phyloP scores from a whole-genome alignment of 2,797 vertebrate genomes.

The Selene dorsalis region DNA sequence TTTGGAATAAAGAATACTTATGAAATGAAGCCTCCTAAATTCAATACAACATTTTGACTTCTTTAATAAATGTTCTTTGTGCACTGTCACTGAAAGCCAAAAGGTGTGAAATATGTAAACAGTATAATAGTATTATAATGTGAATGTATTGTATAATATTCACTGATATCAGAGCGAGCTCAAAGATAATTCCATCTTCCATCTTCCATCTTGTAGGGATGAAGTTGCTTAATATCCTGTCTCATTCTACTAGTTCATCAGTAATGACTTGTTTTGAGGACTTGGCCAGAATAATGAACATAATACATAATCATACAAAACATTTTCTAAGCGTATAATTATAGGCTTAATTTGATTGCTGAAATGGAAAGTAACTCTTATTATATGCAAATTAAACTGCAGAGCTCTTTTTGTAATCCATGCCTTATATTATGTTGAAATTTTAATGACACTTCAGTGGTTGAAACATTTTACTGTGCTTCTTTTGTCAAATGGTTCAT shows the following conservation, averaged over 20 bases:
- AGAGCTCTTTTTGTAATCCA: constrained; percentile 8
- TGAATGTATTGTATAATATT: constrained; percentile 1
- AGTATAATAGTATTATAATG: not conserved
- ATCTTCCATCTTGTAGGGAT: constrained; percentile 3
- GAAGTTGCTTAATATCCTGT: constrained; percentile 21
- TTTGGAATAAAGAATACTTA: constrained; percentile 3
- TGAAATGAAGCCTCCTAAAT: constrained; percentile 8
- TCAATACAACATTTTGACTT: not conserved
- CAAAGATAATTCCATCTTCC: too few species aligned
- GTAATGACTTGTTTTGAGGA: constrained; percentile 21
- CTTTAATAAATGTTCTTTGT: constrained; percentile 9
- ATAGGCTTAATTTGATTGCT: constrained; percentile 24
- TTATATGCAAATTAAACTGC: constrained; percentile 28
- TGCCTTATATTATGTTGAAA: constrained; percentile 17
- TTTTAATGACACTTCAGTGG: constrained; percentile 33
- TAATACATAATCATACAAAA: constrained; percentile 28
- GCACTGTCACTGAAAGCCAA: not conserved
- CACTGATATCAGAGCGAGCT: not conserved
- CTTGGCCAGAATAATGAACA: constrained; percentile 33
- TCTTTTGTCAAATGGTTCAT: constrained; percentile 21
- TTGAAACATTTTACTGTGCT: constrained; percentile 3
- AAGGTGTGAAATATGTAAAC: not conserved
- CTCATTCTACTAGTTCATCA: constrained; percentile 6
- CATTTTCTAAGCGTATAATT: constrained; percentile 19
- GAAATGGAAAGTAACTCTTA: constrained; percentile 37